Evolutionary conservation across 2,888 invertebrate genomes (phyloP).

Genomic region (Lampropteryx suffumata): DNA sequence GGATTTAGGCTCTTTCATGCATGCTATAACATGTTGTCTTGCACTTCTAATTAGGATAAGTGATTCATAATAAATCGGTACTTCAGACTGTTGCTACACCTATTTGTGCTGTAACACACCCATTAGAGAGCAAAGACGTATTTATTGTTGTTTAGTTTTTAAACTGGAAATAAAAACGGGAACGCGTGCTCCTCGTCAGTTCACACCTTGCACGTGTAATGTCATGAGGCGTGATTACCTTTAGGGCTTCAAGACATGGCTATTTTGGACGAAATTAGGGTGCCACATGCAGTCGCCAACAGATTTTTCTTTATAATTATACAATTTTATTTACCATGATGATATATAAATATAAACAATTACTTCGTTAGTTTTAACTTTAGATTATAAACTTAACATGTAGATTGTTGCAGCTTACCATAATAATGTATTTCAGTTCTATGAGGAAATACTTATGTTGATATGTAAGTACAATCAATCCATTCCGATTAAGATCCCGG

Average conservation of each 20-base stretch:
- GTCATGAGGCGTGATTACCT: conserved; percentile 72
- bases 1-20: background rate
- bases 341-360: conserved; percentile 25
- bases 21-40: conserved; percentile 23
- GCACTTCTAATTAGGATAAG: conserved; percentile 34
- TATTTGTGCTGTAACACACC: conserved; percentile 47
- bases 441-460: too few relatives aligned
- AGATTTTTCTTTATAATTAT: conserved; percentile 40
- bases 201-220: conserved; percentile 76
- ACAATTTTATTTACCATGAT: conserved; percentile 28
- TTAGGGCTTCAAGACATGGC: conserved; percentile 46
- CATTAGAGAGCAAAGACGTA: conserved; percentile 57
- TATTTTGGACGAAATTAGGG: conserved; percentile 60
- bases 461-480: too few relatives aligned
- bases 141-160: conserved; percentile 63
- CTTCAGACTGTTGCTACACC: conserved; percentile 20
- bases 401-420: too few relatives aligned
- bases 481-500: too few relatives aligned
- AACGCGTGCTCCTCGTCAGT: conserved; percentile 63
- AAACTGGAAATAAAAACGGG: conserved; percentile 66
- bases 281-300: conserved; percentile 33
- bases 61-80: conserved; percentile 39
- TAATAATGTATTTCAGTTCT: too few relatives aligned
- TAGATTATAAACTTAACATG: too few relatives aligned
- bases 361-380: too few relatives aligned